Evolutionary conservation across 2,113 vertebrate genomes (phyloP).

Genomic region (Phyllostomus hastatus): DNA sequence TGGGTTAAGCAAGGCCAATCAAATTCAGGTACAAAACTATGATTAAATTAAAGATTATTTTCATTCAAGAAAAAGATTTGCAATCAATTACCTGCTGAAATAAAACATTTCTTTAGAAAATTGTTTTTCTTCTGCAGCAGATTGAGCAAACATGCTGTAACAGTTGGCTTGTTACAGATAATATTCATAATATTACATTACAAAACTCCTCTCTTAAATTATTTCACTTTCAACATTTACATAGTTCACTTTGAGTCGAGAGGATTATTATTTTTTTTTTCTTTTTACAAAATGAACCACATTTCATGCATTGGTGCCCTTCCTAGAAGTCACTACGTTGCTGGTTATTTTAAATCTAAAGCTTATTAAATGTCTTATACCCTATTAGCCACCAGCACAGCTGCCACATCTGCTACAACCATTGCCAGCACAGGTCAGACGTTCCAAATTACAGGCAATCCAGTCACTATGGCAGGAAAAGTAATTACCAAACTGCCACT

Average conservation of each 20-base stretch:
- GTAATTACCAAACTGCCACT: constrained; percentile 98
- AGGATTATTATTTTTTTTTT: constrained; percentile 36
- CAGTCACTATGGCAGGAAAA: constrained; percentile 94
- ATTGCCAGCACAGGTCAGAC: constrained; percentile 94
- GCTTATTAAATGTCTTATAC: constrained; percentile 84
- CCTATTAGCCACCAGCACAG: constrained; percentile 90
- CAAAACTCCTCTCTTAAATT: constrained; percentile 37
- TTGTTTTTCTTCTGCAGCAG: constrained; percentile 22
- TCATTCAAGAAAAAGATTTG: neutral
- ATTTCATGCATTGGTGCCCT: constrained; percentile 67
- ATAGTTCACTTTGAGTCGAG: constrained; percentile 58
- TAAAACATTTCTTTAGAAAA: constrained; percentile 32
- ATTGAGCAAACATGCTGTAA: neutral
- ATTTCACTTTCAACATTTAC: constrained; percentile 60
- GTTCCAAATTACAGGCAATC: constrained; percentile 95
- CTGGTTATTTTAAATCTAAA: constrained; percentile 80
- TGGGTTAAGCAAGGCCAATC: constrained; percentile 98
- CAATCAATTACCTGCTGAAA: neutral
- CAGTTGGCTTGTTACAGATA: constrained; percentile 19
- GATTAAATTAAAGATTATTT: neutral
- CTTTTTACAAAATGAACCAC: constrained; percentile 49
- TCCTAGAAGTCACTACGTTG: constrained; percentile 76
- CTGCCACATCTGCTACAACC: constrained; percentile 88
- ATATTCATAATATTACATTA: constrained; percentile 46
- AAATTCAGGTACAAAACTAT: constrained; percentile 85